Base-by-base conservation (phyloP, 2,797 vertebrate genomes). In the Diglossa cyanea region DNA sequence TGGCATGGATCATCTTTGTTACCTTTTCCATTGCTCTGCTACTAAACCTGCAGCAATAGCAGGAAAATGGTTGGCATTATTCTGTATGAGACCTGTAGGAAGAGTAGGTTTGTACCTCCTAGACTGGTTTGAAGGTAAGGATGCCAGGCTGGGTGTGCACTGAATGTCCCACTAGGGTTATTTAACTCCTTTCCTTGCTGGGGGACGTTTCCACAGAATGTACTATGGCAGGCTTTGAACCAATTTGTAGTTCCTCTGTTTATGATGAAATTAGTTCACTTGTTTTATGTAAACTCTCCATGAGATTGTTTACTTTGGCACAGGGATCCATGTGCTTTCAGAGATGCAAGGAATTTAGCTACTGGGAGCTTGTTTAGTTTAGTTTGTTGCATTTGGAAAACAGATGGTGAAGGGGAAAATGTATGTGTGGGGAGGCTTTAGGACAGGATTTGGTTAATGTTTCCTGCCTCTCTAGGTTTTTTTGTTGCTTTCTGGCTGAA, bases 231-330 rank as follows among this genome's bases (percentile, higher is more conserved):
- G 39, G 6, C 50, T 86, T 68, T 67, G 35, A 81, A 86, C 16
- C 44, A 62, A 76, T 81, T 84, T 90, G 39, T 93, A 86, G 33
- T 81, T 94, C 31, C 33, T 93, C 71, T 80, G 28, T 33, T 89
- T 62, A 65, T 0, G 1, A 73, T 62, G 21, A 94, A 85, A 84
- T 93, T 77, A 79, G 18, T 79, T 50, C 16, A 57, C 54, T 83
- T 93, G 87, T 94, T 80, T 30, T 42, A 84, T 88, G 60, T 84
- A 81, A 90, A 82, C 53, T 67, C 83, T 42, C 73, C n/a, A 30
- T 63, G 37, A 70, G 47, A 83, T 85, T 91, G 58, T 94, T 96
- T 94, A 47, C 25, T 76, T 96, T 93, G 95, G 82, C 78, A 74
- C 21, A 15, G 33, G 25, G 30, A 55, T 72, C 42, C 48, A 9